These are phyloP conservation scores for Therioaphis trifolii DNA, from an alignment of 2,888 invertebrate genomes.

Conservation along the genomic window DNA sequence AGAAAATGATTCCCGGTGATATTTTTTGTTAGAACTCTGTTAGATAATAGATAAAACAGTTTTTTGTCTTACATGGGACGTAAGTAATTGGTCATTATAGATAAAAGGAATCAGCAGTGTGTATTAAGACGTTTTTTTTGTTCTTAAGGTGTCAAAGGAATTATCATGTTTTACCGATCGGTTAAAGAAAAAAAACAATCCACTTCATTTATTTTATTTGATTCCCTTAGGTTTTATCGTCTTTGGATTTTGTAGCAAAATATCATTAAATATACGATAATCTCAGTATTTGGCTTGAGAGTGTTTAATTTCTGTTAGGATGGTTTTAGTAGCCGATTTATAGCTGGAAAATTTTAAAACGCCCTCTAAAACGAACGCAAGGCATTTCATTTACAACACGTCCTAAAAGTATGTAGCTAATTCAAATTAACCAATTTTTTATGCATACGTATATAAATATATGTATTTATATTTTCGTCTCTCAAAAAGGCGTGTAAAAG, in stretches of 20 bases:
- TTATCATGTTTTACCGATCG: constrained; percentile 49
- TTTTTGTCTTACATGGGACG: constrained; percentile 1
- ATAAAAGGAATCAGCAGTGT: constrained; percentile 19
- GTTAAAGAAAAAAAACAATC: constrained; percentile 41
- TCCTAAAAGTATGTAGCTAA: background rate
- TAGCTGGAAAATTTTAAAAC: constrained; percentile 55
- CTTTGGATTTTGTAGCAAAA: constrained; percentile 32
- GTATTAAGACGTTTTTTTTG: background rate
- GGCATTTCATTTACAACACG: constrained; percentile 1
- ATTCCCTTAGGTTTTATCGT: constrained; percentile 47
- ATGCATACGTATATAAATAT: too few species aligned
- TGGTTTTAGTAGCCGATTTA: constrained; percentile 58
- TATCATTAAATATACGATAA: constrained; percentile 56
- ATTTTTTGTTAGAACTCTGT: background rate
- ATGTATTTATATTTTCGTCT: too few species aligned
- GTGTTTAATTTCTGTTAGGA: constrained; percentile 59
- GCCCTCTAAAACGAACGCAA: background rate
- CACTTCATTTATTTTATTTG: background rate
- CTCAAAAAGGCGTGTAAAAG: background rate
- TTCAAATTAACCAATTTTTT: constrained; percentile 27
- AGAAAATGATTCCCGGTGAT: background rate
- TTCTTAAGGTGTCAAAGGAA: constrained; percentile 52
- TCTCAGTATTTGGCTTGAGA: constrained; percentile 30
- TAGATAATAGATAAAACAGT: constrained; percentile 5
- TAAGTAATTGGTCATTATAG: constrained; percentile 46